Evolutionary conservation across 2,888 invertebrate species (phyloP), one percentile per base, ranked within the genome.

Genomic region (Lycocerus yunnanus): DNA sequence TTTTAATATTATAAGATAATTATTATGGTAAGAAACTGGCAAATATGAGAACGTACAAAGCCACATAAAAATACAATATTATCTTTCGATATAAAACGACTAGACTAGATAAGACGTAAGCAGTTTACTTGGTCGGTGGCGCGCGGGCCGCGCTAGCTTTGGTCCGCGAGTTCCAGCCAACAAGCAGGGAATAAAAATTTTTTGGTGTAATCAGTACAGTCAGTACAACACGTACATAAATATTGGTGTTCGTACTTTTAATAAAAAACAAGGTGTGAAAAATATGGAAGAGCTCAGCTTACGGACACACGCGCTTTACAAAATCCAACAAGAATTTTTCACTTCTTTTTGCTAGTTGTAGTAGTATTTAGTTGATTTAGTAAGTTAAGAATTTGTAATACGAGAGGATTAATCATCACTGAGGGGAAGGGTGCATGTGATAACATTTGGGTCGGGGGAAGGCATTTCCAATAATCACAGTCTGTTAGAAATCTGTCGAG

Each of bases 391-490:
- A n/a, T 43, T 43, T 43, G 43, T 43, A 43, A 43, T 43, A 43
- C 43, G 43, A 43, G n/a, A 43, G 43, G 43, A 43, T n/a, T 43
- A 6, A 43, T 43, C 43, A 43, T 43, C 43, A 43, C 43, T 43
- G 43, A 43, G 43, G 43, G 43, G 43, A 43, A 18, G 81, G 78
- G 83, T 81, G 81, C 81, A 80, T 72, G 76, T 73, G 76, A 76
- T 76, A 76, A 76, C 76, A 74, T 76, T 76, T 76, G 72, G 83
- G 79, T 81, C 82, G 82, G 84, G 86, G 86, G 85, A 88, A 88
- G 88, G 88, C 87, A 88, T 87, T 87, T 88, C 86, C 86, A 85
- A 86, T 86, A 85, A 88, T 88, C 88, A 88, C 88, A 88, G 88
- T 87, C 87, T 87, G 87, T 88, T 88, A 84, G 84, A 83, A 82